phyloP scores from a whole-genome alignment of 37 sponge, comb jelly and placozoan genomes.

The Halisarca cf. caerulea region DNA sequence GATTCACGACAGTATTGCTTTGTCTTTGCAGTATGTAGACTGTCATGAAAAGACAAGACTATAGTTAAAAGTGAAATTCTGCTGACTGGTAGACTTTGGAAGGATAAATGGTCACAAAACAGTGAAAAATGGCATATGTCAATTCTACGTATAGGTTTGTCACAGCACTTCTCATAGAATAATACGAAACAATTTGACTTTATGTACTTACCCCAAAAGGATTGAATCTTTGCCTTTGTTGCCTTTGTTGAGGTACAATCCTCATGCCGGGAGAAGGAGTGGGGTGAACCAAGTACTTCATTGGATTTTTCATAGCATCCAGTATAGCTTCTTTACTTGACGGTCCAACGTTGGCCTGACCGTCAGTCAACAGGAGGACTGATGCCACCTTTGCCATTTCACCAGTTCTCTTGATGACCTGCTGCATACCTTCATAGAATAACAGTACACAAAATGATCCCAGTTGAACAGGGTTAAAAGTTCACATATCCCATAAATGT shows the following conservation, averaged over 20 bases:
- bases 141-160: too few species aligned
- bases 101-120: too few species aligned
- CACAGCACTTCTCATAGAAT: too few species aligned
- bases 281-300: not conserved
- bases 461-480: too few species aligned
- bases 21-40: too few species aligned
- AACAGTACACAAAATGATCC: not conserved
- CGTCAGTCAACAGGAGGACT: conserved; percentile 90
- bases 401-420: conserved; percentile 39
- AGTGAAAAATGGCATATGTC: too few species aligned
- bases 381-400: conserved; percentile 78
- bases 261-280: not conserved
- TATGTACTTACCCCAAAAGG: conserved; percentile 27
- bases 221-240: not conserved
- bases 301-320: conserved; percentile 62
- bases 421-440: conserved; percentile 51
- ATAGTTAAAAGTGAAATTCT: too few species aligned
- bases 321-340: conserved; percentile 56
- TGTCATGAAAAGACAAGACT: too few species aligned
- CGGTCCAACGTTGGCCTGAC: conserved; percentile 79
- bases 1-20: too few species aligned
- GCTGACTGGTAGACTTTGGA: too few species aligned
- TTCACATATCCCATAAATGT: too few species aligned
- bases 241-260: not conserved
- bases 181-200: too few species aligned